phyloP scores from a whole-genome alignment of 2,797 vertebrate genomes.

The Lepidocolaptes lacrymiger region DNA sequence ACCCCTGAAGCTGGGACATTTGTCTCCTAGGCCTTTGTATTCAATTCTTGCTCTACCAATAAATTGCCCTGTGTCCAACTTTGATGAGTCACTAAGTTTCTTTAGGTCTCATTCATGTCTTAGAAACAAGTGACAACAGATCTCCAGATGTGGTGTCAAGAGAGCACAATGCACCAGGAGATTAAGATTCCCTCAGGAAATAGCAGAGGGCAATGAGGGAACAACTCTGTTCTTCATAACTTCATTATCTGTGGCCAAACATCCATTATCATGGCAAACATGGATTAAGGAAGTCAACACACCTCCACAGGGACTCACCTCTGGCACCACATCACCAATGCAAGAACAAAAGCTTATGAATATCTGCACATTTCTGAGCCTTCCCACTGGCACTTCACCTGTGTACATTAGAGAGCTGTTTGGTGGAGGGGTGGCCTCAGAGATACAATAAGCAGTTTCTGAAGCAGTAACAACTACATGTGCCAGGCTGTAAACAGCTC shows the following conservation, averaged over 20 bases:
- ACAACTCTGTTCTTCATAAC: not conserved
- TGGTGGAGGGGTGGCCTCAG: not conserved
- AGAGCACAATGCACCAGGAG: not conserved
- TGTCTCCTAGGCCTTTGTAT: not conserved
- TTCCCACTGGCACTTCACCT: not conserved
- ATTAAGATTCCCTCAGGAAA: not conserved
- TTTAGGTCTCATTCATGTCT: not conserved
- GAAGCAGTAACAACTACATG: not conserved
- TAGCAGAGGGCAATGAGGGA: not conserved
- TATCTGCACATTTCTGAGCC: not conserved
- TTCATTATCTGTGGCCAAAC: not conserved
- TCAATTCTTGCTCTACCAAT: not conserved
- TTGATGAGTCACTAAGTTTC: not conserved
- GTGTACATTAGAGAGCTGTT: not conserved
- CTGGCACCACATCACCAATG: accelerated
- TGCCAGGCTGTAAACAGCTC: not conserved
- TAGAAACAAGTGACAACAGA: not conserved
- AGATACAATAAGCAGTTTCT: not conserved
- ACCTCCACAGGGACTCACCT: accelerated
- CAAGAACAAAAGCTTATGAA: not conserved
- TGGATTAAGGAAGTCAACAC: not conserved
- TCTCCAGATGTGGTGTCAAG: not conserved
- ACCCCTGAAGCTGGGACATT: not conserved
- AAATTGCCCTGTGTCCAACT: not conserved
- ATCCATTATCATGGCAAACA: not conserved